Evolutionary conservation across 2,888 invertebrate genomes (phyloP).

Genomic region (Apotomis turbidana): DNA sequence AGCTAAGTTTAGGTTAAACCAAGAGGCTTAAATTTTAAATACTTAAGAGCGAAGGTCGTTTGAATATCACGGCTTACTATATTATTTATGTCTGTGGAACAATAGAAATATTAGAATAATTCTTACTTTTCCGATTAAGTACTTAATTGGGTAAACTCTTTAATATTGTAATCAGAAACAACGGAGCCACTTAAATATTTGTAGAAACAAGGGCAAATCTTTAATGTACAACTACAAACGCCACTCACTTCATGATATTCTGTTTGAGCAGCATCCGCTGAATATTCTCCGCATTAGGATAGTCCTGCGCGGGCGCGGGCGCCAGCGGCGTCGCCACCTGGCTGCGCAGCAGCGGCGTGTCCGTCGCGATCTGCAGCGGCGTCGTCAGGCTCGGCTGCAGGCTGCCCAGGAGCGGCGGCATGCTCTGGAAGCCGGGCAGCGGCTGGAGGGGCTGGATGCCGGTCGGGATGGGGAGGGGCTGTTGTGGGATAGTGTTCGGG

Average conservation of each 20-base stretch:
- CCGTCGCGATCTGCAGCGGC: constrained; percentile 74
- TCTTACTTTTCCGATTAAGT: too few species aligned
- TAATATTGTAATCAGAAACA: too few species aligned
- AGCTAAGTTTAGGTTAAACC: too few species aligned
- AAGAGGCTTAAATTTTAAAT: too few species aligned
- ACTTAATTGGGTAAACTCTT: too few species aligned
- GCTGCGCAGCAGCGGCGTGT: constrained; percentile 68
- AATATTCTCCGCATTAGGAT: constrained; percentile 75
- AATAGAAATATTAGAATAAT: too few species aligned
- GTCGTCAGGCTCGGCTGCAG: constrained; percentile 62
- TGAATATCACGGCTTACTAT: too few species aligned
- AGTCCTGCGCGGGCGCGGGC: constrained; percentile 54
- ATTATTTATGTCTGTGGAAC: too few species aligned
- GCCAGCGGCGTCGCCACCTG: constrained; percentile 52
- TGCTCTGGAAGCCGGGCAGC: constrained; percentile 58
- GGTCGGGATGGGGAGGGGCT: constrained; percentile 33
- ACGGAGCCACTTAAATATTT: too few species aligned
- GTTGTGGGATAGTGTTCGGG: background rate
- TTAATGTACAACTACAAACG: too few species aligned
- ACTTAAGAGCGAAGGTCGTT: too few species aligned
- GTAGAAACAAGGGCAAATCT: too few species aligned
- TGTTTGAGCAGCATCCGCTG: constrained; percentile 80
- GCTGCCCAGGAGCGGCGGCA: constrained; percentile 53
- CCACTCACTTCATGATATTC: constrained; percentile 78
- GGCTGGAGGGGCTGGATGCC: background rate